Evolutionary conservation across 2,113 vertebrate species (phyloP), one percentile per base, ranked within the genome.

Genomic region (Neolamprologus kungweensis): DNA sequence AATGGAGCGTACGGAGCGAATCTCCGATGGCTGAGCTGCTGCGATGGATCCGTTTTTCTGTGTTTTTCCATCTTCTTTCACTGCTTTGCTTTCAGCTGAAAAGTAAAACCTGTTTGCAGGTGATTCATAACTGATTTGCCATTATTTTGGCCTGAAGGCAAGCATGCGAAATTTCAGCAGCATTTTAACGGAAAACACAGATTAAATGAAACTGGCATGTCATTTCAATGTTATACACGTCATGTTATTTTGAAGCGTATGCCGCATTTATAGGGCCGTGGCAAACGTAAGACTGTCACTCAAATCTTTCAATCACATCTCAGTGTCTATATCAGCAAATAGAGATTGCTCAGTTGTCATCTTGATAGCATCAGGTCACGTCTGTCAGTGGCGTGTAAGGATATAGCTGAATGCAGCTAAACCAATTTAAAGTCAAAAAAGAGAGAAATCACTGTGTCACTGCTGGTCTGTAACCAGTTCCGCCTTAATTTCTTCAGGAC

Each of bases 1-100:
- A 79, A 12, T n/a, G 84, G 81, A 85, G 83, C 28, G 9, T 35
- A 71, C 28, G 8, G 55, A 81, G 84, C 57, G 7, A 21, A 17
- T 51, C 26, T 60, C 16, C 55, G 31, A 81, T 13, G 58, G 79
- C 45, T 54, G 47, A 58, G 73, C 68, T 13, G 19, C 2, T 10
- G 19, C 6, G 35, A 9, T 23, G 23, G 35, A 9, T 54, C 14
- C 14, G 3, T 28, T 42, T 13, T 75, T 28, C 68, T 28, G 68
- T 45, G 68, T 42, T 35, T 35, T 28, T 57, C 9, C 14, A 37
- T 37, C 57, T 28, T 9, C 12, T 81, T 21, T n/a, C 17, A 54
- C 12, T 37, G 53, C 11, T 80, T 63, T 82, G 21, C 57, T 57
- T 31, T n/a, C 10, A n/a, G n/a, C 13, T 55, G 4, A 45, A 51